Percentiles rank a stretch among this genome's conserved stretches.
Conservation (phyloP, 2,888 invertebrate genomes). For the Rhagophthalmus giganteus region DNA sequence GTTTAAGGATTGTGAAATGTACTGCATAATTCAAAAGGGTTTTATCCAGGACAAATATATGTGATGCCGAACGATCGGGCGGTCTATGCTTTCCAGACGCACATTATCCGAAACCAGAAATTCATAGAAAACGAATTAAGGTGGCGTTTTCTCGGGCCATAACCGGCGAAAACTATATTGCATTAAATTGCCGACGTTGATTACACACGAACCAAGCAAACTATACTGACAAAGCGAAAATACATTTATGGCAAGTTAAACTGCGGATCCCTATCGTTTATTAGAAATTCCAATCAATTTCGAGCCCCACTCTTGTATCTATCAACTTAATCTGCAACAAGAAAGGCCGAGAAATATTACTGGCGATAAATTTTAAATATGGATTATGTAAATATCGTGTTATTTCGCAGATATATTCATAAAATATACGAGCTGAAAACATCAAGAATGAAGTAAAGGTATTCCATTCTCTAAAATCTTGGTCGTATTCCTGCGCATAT, state of each 20-base stretch:
- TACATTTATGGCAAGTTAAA: too few relatives aligned
- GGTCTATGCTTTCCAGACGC: not conserved
- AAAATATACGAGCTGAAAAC: conserved; percentile 24
- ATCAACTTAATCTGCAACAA: conserved; percentile 14
- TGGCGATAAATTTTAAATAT: conserved; percentile 22
- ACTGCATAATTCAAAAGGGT: not conserved
- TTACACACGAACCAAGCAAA: too few relatives aligned
- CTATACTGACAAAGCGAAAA: too few relatives aligned
- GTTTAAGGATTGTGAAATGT: not conserved
- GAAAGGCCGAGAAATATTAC: conserved; percentile 16
- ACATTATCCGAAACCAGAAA: not conserved
- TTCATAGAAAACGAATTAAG: too few relatives aligned
- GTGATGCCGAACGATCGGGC: not conserved
- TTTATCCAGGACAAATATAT: not conserved
- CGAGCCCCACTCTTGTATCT: conserved; percentile 12
- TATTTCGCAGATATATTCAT: conserved; percentile 20
- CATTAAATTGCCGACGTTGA: too few relatives aligned
- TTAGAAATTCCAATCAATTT: conserved; percentile 16
- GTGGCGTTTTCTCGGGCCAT: too few relatives aligned
- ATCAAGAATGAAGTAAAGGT: conserved; percentile 18
- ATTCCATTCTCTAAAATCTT: conserved; percentile 20
- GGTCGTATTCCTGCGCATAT: conserved; percentile 8
- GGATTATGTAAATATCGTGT: conserved; percentile 23
- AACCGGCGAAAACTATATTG: too few relatives aligned
- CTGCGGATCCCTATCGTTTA: too few relatives aligned